Base-by-base conservation (phyloP, 2,888 invertebrate species). In the Serripes groenlandicus region DNA sequence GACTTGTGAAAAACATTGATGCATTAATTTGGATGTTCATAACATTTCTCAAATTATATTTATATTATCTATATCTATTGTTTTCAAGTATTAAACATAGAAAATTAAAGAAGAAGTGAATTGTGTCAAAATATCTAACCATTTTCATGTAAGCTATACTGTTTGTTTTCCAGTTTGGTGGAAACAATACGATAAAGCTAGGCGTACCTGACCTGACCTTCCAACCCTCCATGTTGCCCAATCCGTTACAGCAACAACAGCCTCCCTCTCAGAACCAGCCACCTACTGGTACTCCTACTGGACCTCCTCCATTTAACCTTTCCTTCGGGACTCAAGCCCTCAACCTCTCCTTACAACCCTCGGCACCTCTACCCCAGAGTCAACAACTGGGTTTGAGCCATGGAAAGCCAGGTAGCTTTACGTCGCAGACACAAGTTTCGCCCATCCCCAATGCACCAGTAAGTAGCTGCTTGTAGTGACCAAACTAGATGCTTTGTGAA, bases 201-300 rank as follows among this genome's bases (percentile, higher is more conserved):
- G 85, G 84, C 35, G 86, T 81, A 23, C 84, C 86, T 30, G 87
- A 89, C 70, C 52, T 90, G 70, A 86, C 86, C 58, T 87, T 88
- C 74, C 89, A 87, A 68, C 83, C 88, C 3, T 88, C 86, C 37
- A 78, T 89, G n/a, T 80, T 89, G 2, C 87, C 92, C 89, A 92
- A 90, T 28, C 86, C 91, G 11, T 87, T 92, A 23, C 93, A 93
- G 78, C 92, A 92, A 71, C 90, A 89, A 37, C 95, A 95, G n/a
- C 75, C 76, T n/a, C 69, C 72, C 3, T 91, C 92, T 74, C 91
- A 91, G 68, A 89, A 88, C 64, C 95, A 95, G 23, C 93, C 93
- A 37, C 86, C 95, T 91, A 81, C 80, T 18, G 85, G 79, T 34
- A 83, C 76, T 15, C 79, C 86, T 1, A 78, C 84, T 5, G 88